Evolutionary conservation across 2,797 vertebrate genomes (phyloP).

Genomic region (Chromobotia macracanthus): DNA sequence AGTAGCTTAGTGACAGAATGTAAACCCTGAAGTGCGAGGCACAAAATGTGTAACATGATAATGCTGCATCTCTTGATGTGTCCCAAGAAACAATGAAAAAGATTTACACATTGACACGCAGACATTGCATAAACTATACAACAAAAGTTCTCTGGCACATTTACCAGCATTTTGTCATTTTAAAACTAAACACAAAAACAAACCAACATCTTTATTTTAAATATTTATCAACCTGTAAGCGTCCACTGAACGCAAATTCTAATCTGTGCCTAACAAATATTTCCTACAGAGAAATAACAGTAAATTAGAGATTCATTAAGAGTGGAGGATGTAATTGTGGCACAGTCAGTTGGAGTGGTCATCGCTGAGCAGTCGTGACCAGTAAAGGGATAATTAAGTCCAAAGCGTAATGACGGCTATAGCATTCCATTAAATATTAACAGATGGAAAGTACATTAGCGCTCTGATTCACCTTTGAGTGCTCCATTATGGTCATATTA

Average conservation of each 20-base stretch:
- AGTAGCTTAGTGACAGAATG: background rate
- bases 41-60: too few relatives aligned
- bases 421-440: conserved; percentile 61
- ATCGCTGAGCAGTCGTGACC: conserved; percentile 43
- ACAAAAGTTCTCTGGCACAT: background rate
- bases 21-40: background rate
- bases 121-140: background rate
- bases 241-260: too few relatives aligned
- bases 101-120: background rate
- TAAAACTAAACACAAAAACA: background rate
- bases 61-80: too few relatives aligned
- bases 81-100: background rate
- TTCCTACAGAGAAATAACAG: background rate
- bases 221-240: background rate
- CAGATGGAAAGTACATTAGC: conserved; percentile 60
- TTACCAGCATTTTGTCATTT: background rate
- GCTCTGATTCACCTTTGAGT: conserved; percentile 50
- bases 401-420: conserved; percentile 47
- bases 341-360: conserved; percentile 22
- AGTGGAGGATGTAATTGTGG: conserved; percentile 31
- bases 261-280: too few relatives aligned
- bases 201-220: background rate
- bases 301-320: conserved; percentile 36
- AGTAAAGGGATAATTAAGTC: conserved; percentile 57
- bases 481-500: conserved; percentile 42